These are phyloP conservation scores for Temnothorax unifasciatus DNA, from an alignment of 2,888 invertebrate species.

Conservation along the genomic window DNA sequence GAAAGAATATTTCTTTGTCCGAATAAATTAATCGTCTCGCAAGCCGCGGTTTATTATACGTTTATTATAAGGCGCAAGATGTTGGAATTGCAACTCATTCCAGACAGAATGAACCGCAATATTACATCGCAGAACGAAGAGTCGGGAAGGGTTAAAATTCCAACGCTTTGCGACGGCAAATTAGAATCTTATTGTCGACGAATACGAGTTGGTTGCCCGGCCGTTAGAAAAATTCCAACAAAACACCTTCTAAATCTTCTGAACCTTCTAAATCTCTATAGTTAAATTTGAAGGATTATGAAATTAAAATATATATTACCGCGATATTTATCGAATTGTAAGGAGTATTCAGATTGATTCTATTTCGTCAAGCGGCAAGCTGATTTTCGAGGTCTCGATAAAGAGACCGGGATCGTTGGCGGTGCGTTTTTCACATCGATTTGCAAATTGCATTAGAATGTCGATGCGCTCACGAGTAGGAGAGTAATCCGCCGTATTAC, in stretches of 20 bases:
- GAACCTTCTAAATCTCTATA: neutral
- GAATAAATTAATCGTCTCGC: conserved; percentile 30
- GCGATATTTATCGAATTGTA: neutral
- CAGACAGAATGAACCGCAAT: conserved; percentile 34
- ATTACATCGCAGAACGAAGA: conserved; percentile 14
- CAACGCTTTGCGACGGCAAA: neutral
- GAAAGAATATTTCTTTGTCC: conserved; percentile 5
- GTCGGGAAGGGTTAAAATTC: conserved; percentile 29
- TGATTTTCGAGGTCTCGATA: conserved; percentile 1
- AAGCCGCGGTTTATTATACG: conserved; percentile 24
- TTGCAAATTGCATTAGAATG: conserved; percentile 56
- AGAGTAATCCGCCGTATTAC: conserved; percentile 50
- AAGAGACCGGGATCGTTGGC: conserved; percentile 25
- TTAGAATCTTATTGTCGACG: conserved; percentile 31
- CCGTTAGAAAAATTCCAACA: neutral
- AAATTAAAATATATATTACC: neutral
- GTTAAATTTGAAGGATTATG: neutral
- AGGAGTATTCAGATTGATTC: neutral
- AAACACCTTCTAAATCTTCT: neutral
- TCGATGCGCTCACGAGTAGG: conserved; percentile 54
- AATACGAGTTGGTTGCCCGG: neutral
- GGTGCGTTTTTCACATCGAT: conserved; percentile 42
- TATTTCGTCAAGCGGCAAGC: neutral
- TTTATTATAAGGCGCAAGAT: neutral
- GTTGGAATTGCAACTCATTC: conserved; percentile 15